phyloP scores from a whole-genome alignment of 1,140 invertebrate genomes.

The Chionoecetes opilio region DNA sequence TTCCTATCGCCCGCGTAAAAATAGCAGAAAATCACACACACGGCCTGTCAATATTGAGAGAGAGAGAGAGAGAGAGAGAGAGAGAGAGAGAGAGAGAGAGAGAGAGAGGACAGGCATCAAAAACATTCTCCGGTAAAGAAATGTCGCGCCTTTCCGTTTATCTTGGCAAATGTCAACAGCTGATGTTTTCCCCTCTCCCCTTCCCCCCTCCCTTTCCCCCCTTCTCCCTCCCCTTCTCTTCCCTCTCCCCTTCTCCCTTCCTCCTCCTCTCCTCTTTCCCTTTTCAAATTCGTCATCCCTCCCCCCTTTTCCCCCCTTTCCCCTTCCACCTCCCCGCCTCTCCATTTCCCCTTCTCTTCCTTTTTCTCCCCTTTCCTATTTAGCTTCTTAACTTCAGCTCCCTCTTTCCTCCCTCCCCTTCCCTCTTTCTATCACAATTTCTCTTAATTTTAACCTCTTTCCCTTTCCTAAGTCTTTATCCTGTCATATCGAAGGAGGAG shows the following conservation, averaged over 20 bases:
- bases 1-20: not conserved
- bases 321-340: no score
- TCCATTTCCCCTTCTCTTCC: not conserved
- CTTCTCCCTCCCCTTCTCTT: not conserved
- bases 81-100: no score
- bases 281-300: not conserved
- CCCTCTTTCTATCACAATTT: not conserved
- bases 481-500: no score
- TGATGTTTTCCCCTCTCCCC: no score
- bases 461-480: not conserved
- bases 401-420: not conserved
- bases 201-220: not conserved
- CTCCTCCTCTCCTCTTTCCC: not conserved
- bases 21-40: constrained; percentile 20
- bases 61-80: not conserved
- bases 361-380: not conserved
- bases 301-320: not conserved
- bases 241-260: not conserved
- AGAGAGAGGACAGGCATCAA: no score
- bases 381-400: not conserved
- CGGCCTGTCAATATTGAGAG: not conserved
- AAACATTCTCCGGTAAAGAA: no score
- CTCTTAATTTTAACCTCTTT: not conserved
- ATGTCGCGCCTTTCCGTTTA: no score
- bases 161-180: no score